These are phyloP conservation scores for Molothrus ater DNA, from an alignment of 2,797 vertebrate genomes.

Conservation along the genomic window DNA sequence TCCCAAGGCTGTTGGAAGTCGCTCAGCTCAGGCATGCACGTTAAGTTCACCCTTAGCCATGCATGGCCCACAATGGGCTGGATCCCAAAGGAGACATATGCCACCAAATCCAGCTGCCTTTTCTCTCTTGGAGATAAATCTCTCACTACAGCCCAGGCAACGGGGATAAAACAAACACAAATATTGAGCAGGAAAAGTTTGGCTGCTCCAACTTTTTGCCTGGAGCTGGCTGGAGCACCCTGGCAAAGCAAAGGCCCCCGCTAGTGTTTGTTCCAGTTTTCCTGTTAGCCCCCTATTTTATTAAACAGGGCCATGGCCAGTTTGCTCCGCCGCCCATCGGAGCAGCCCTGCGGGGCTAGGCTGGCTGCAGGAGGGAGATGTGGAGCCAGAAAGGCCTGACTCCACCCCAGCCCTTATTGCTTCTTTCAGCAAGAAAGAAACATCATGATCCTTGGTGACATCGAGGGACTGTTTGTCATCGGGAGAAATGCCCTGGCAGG, in stretches of 20 bases:
- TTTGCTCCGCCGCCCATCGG: accelerated
- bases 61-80: background rate
- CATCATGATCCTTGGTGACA: background rate
- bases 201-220: background rate
- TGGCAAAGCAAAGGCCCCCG: background rate
- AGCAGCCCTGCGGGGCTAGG: background rate
- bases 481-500: background rate
- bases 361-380: background rate
- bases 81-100: background rate
- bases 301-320: background rate
- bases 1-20: background rate
- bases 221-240: slow-evolving; percentile 2
- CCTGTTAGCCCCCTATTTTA: background rate
- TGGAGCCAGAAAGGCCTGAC: background rate
- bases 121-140: background rate
- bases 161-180: slow-evolving; percentile 18
- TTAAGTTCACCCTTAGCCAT: background rate
- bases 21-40: accelerated
- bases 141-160: slow-evolving; percentile 11
- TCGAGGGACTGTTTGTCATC: background rate
- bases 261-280: background rate
- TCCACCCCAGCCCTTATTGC: background rate
- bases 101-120: slow-evolving; percentile 18
- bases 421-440: background rate
- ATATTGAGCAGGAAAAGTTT: background rate